Evolutionary conservation across 2,113 vertebrate species (phyloP).

Genomic region (Marcusenius ussheri): DNA sequence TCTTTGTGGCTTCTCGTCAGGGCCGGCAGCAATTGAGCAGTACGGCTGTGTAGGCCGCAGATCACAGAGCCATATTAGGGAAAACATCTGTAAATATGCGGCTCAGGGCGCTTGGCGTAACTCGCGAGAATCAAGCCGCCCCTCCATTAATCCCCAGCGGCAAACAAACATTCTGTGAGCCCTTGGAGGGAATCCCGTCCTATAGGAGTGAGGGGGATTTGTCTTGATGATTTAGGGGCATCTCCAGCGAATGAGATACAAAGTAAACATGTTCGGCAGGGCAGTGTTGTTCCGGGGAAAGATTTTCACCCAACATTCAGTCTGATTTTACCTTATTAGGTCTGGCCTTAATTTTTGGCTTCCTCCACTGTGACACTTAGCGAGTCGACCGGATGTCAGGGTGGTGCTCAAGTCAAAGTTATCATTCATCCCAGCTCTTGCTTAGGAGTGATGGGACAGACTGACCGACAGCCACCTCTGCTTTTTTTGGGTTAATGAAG

Average conservation of each 20-base stretch:
- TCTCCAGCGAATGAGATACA: constrained; percentile 42
- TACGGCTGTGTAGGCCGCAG: neutral
- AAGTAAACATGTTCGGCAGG: constrained; percentile 31
- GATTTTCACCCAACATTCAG: constrained; percentile 41
- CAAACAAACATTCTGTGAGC: constrained; percentile 10
- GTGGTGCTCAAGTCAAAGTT: constrained; percentile 28
- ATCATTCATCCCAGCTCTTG: constrained; percentile 10
- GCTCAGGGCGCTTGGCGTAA: neutral
- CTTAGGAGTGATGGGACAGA: neutral
- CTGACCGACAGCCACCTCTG: neutral
- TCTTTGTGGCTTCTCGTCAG: constrained; percentile 18
- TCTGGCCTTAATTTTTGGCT: constrained; percentile 41
- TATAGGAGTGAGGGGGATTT: constrained; percentile 8
- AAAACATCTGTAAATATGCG: constrained; percentile 16
- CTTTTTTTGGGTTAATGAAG: neutral
- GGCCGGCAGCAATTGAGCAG: neutral
- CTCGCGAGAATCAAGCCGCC: neutral
- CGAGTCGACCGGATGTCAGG: constrained; percentile 17
- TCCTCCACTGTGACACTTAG: constrained; percentile 18
- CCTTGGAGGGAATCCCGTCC: constrained; percentile 16
- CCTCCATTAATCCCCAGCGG: neutral
- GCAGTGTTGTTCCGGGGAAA: constrained; percentile 33
- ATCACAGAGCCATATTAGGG: constrained; percentile 17
- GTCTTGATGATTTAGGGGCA: constrained; percentile 30
- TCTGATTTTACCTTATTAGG: constrained; percentile 63